Evolutionary conservation across 2,113 vertebrate genomes (phyloP), one percentile per base, ranked within the genome.

Genomic region (Labrus mixtus): DNA sequence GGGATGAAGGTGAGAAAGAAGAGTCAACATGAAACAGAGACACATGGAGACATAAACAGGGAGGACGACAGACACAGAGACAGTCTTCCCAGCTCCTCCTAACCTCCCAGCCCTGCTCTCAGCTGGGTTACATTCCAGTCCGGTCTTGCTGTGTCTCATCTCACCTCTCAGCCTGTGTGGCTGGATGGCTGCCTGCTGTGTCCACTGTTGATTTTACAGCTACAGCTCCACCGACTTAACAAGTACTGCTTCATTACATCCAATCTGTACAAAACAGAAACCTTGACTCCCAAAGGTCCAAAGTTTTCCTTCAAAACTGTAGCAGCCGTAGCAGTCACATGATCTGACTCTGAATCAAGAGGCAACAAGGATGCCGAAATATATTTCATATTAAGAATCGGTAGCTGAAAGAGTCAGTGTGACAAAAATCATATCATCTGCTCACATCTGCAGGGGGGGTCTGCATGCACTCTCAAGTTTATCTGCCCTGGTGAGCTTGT

Each of bases 111-210:
- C 70, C 48, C 37, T 8, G 59, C 68, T 69, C 71, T 63, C 55
- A 53, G 60, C 80, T 74, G 76, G 36, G 20, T 58, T 53, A 76
- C 83, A 88, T 87, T 88, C 83, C 84, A 83, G 83, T 75, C 65
- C 41, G 4, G 66, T 82, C 80, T 86, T 79, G 78, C 79, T 74
- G 58, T 25, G 41, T 76, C 71, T 76, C 78, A 75, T 70, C 73
- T 66, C 45, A 56, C 76, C 68, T 79, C 69, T 66, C 45, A 67
- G 55, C 7, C 17, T 54, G 64, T 43, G 20, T 23, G 54, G 45
- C 23, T 36, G 53, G 37, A 7, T 20, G 59, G 39, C 39, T 20
- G 59, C 17, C 59, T 73, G 72, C 37, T 36, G 33, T 25, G 73
- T 77, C 78, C 79, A 71, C 39, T 39, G 15, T 10, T 29, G 5